Conservation (phyloP, 2,888 invertebrate species). For the Apotomis capreana region DNA sequence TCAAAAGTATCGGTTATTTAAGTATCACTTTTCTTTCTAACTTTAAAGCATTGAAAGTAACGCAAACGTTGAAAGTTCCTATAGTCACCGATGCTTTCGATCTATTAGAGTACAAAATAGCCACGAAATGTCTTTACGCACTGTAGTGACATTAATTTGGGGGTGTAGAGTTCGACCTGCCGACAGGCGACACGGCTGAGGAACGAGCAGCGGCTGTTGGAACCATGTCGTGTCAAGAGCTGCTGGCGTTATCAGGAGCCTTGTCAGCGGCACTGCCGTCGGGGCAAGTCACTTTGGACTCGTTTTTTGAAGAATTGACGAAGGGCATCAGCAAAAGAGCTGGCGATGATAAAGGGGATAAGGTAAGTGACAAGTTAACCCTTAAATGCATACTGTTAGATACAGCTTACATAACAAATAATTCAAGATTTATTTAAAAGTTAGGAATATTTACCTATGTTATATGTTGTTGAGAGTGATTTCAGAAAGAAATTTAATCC, state of each 20-base stretch:
- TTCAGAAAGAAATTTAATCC: too few species aligned
- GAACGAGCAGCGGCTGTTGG: constrained; percentile 79
- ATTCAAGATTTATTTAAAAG: too few species aligned
- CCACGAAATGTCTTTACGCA: constrained; percentile 44
- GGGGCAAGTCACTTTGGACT: constrained; percentile 91
- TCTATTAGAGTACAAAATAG: constrained; percentile 41
- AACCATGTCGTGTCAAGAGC: constrained; percentile 93
- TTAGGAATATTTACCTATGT: too few species aligned
- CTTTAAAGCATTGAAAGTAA: background rate
- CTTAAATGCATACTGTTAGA: too few species aligned
- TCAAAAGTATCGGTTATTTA: constrained; percentile 20
- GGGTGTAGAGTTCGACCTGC: constrained; percentile 78
- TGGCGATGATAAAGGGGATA: constrained; percentile 73
- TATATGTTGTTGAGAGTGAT: too few species aligned
- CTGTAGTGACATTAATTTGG: constrained; percentile 59
- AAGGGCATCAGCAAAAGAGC: constrained; percentile 86
- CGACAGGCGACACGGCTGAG: constrained; percentile 75
- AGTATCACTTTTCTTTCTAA: background rate
- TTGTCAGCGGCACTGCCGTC: constrained; percentile 95
- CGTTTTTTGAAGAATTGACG: constrained; percentile 91
- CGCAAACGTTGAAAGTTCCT: background rate
- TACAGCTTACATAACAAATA: too few species aligned
- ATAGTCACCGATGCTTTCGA: constrained; percentile 42
- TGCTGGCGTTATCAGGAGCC: constrained; percentile 95
- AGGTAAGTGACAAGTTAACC: constrained; percentile 52